Base-by-base conservation (phyloP, 2,888 invertebrate species). In the Dryococelus australis region DNA sequence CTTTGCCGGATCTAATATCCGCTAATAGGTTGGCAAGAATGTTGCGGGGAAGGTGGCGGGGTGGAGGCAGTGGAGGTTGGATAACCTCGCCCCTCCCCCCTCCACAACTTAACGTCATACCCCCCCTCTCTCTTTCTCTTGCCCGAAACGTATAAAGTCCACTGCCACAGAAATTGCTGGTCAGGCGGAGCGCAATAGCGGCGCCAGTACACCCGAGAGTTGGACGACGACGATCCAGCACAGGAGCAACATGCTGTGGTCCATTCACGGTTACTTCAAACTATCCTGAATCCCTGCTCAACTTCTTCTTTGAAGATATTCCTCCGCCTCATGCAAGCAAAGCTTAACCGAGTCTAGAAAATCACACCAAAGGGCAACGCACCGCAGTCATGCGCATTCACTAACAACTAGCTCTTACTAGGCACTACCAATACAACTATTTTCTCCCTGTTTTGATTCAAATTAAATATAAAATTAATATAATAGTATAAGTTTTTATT, bases 11-110 rank as follows among this genome's bases (percentile, higher is more conserved):
- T 83, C 83, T 83, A 83, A 83, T 83, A 83, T 83, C 83, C 43
- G 83, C 83, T 83, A 83, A 83, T 83, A 83, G 83, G 83, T 83
- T 83, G 43, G 35, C 83, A 83, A 83, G 83, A 83, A 83, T 83
- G 83, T 83, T 83, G 28, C 3, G 83, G 83, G 35, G 35, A 35
- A 4, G 24, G 83, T n/a, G 79, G 80, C 16, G 13, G 79, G 79
- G 79, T n/a, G n/a, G n/a, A n/a, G n/a, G n/a, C n/a, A n/a, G 5
- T 20, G 83, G 83, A 43, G 83, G 43, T 35, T 83, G 83, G 65
- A 65, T 65, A 65, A 65, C 65, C 65, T 16, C n/a, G n/a, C 10
- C 65, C 10, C 65, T 65, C 10, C 65, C 65, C 65, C 65, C 65
- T 12, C 47, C 47, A 47, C 47, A 20, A n/a, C n/a, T n/a, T n/a